Conservation (phyloP, 2,888 invertebrate species). For the Tetrapedia diversipes region DNA sequence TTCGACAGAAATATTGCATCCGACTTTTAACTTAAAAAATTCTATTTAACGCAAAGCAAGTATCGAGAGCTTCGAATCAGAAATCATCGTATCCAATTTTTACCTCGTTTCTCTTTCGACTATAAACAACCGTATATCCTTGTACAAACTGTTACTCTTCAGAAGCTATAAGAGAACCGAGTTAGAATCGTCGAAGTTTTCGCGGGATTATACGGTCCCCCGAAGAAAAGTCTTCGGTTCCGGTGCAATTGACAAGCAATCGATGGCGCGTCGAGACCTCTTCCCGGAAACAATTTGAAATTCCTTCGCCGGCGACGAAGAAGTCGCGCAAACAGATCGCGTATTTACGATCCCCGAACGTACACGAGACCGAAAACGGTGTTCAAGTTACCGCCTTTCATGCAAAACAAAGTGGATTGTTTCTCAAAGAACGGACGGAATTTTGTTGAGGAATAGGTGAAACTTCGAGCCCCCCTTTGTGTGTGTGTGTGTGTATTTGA, state of each 20-base stretch:
- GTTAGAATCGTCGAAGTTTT: neutral
- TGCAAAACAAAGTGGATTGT: constrained; percentile 45
- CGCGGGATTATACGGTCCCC: neutral
- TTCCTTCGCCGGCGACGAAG: constrained; percentile 19
- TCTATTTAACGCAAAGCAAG: too few relatives aligned
- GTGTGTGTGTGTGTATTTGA: too few relatives aligned
- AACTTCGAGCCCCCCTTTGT: too few relatives aligned
- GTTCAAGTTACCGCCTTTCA: constrained; percentile 16
- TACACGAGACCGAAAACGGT: constrained; percentile 30
- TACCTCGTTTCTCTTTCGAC: neutral
- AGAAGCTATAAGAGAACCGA: neutral
- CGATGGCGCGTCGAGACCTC: constrained; percentile 23
- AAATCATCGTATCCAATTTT: too few relatives aligned
- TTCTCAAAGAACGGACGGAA: neutral
- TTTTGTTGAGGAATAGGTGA: too few relatives aligned
- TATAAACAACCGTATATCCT: too few relatives aligned
- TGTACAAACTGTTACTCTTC: neutral
- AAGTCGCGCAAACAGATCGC: constrained; percentile 34
- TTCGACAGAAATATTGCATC: too few relatives aligned
- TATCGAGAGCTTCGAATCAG: too few relatives aligned
- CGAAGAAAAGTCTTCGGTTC: neutral
- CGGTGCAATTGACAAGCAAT: constrained; percentile 34
- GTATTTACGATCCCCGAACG: constrained; percentile 34
- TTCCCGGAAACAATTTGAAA: constrained; percentile 37
- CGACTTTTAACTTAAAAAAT: too few relatives aligned